Evolutionary conservation across 2,113 vertebrate genomes (phyloP).

Genomic region (Myotis lucifugus): DNA sequence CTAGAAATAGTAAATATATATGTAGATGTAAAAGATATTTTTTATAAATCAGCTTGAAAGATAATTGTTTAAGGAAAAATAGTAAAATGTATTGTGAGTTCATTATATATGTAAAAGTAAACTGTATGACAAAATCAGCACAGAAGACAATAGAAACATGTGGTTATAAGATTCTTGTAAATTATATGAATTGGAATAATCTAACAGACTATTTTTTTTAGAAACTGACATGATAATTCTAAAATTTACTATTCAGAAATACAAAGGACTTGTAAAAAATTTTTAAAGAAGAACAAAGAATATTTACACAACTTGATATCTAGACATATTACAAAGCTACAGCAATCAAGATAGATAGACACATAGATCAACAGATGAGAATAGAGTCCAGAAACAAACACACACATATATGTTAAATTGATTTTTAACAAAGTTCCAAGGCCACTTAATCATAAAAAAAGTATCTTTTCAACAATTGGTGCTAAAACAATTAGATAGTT

Average conservation of each 20-base stretch:
- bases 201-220: background rate
- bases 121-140: background rate
- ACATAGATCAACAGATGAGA: background rate
- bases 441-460: background rate
- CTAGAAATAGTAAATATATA: background rate
- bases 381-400: background rate
- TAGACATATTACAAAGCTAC: background rate
- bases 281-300: background rate
- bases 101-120: background rate
- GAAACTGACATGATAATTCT: background rate
- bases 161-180: background rate
- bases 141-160: background rate
- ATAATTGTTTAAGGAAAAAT: background rate
- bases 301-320: background rate
- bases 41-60: background rate
- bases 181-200: background rate
- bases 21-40: background rate
- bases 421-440: background rate
- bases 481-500: background rate
- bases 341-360: background rate
- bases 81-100: background rate
- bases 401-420: background rate
- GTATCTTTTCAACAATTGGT: background rate
- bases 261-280: background rate
- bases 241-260: constrained; percentile 1